Conservation (phyloP, 2,888 invertebrate species). For the Craniophora ligustri region DNA sequence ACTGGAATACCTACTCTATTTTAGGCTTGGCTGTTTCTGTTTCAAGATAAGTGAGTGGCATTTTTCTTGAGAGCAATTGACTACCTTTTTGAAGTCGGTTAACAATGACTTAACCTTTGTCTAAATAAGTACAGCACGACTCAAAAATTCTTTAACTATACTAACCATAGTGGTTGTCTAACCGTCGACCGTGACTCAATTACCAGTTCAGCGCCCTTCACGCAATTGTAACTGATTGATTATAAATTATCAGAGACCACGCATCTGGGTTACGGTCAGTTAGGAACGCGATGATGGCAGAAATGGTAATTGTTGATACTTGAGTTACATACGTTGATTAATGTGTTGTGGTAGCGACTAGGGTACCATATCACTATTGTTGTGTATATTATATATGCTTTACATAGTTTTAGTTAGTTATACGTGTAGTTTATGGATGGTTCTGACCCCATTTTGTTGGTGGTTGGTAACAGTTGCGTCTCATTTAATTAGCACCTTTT, state of each 20-base stretch:
- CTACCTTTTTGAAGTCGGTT: neutral
- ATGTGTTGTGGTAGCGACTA: no score
- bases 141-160: slow-evolving; percentile 12
- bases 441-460: no score
- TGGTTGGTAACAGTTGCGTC: no score
- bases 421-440: no score
- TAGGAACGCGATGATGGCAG: slow-evolving; percentile 26
- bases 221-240: slow-evolving; percentile 48
- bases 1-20: no score
- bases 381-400: no score
- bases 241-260: slow-evolving; percentile 37
- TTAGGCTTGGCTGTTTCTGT: no score
- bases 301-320: neutral
- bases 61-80: neutral
- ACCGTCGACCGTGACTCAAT: slow-evolving; percentile 55
- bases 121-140: slow-evolving; percentile 26
- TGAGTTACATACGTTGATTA: neutral
- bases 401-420: no score
- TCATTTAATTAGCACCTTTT: no score
- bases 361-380: no score
- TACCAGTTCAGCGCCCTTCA: slow-evolving; percentile 59
- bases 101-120: slow-evolving; percentile 7
- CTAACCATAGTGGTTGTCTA: slow-evolving; percentile 3
- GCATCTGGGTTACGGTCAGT: slow-evolving; percentile 46
- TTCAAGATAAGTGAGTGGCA: no score